Evolutionary conservation across 2,113 vertebrate species (phyloP).

Genomic region (Protobothrops flavoviridis): DNA sequence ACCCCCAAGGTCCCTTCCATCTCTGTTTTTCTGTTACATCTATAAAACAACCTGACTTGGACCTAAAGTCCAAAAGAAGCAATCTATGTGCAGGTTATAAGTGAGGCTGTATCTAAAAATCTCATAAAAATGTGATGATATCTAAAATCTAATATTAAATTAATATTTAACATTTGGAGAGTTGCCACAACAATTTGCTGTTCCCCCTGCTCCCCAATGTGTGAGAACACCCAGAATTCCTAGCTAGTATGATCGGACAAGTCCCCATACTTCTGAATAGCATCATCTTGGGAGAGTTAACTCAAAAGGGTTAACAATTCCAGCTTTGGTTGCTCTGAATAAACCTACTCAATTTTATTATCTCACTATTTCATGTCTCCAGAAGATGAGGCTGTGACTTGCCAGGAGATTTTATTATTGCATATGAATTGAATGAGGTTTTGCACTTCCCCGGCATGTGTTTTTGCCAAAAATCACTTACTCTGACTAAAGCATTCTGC

Average conservation of each 20-base stretch:
- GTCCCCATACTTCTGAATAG: neutral
- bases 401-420: constrained; percentile 31
- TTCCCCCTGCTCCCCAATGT: neutral
- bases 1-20: neutral
- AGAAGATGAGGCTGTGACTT: neutral
- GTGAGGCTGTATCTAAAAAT: neutral
- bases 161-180: neutral
- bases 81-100: neutral
- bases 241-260: neutral
- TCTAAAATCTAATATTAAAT: neutral
- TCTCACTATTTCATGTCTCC: constrained; percentile 3
- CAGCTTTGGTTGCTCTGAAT: neutral
- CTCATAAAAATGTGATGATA: neutral
- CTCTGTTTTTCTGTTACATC: neutral
- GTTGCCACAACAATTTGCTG: neutral
- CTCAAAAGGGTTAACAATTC: constrained; percentile 19
- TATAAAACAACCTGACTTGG: neutral
- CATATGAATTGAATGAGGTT: neutral
- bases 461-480: constrained; percentile 3
- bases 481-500: neutral
- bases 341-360: neutral
- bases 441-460: constrained; percentile 14
- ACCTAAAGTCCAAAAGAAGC: neutral
- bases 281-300: neutral
- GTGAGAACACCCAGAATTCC: neutral